Base-by-base conservation (phyloP, 2,888 invertebrate genomes). In the Lottia gigantea region DNA sequence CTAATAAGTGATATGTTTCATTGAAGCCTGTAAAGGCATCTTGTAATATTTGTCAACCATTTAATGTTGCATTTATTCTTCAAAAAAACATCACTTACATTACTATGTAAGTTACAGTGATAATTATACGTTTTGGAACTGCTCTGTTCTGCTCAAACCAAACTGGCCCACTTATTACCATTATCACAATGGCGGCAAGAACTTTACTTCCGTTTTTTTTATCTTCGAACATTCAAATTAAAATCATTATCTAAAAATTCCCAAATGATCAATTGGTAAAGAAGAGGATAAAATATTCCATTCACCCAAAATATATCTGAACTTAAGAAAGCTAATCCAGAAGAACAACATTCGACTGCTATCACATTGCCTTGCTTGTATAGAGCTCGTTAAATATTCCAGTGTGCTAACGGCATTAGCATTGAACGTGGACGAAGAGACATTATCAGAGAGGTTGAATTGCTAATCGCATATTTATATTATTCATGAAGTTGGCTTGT, bases 391-490 rank as follows among this genome's bases (percentile, higher is more conserved):
- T 65, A 64, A 64, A 69, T 69, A 69, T 69, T 69, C 69, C 40
- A 64, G 64, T 65, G 64, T 31, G 55, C 67, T 62, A 25, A 55
- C 25, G 62, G 61, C 67, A 55, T 67, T 55, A 61, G 61, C 31
- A 40, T 23, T 62, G 23, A 26, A 25, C 67, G 31, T 49, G 23
- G 47, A 47, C 66, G 26, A 31, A 26, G 40, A 23, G 19, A 63
- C 71, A 71, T 74, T 75, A 75, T 73, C 73, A 71, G 65, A 66
- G 67, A 63, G 31, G 70, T 74, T 69, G 73, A 69, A 40, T 40
- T 69, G 70, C 71, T 77, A 77, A 77, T 77, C 68, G 77, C 75
- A 75, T 77, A 77, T 77, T 77, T 77, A 77, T 77, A 77, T 75
- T 77, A 77, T 77, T 77, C 77, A 77, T 77, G 75, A 77, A 74